Base-by-base conservation (phyloP, 2,113 vertebrate genomes). In the Vimba vimba region DNA sequence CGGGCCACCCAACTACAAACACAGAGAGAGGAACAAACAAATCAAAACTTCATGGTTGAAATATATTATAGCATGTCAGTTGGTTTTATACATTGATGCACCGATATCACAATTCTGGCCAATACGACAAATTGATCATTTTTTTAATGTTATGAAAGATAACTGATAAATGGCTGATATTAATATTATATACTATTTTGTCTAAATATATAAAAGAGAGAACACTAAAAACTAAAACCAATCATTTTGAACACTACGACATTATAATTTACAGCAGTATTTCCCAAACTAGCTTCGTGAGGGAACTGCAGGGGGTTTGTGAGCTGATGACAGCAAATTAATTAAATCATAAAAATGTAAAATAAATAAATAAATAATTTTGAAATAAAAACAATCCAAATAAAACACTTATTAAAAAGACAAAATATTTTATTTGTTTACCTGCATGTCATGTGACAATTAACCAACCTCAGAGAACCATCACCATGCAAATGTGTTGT, bases 1-100 rank as follows among this genome's bases (percentile, higher is more conserved):
- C 0, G 97, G 97, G 17, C 97, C 97, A 0, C 96, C 97, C 0
- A 98, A 90, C 97, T 98, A 19, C 21, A 85, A 19, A 84, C 25
- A 77, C n/a, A 25, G 66, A 60, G 21, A 68, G 39, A 78, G 15
- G 25, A 39, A 23, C 25, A 36, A 71, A 71, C 9, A 21, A 39
- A 71, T 71, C 8, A 71, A 69, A 69, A 15, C 11, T 50, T 11
- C 57, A 47, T 33, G 6, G 15, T 36, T 68, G 15, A 68, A 7
- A 68, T 8, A 4, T 33, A 33, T 27, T 68, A 30, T 7, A 33
- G 62, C 30, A 19, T 68, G 66, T 19, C 7, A 36, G 64, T 19
- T 68, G 64, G 13, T 68, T 68, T 66, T 33, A 66, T 66, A 66
- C 62, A 21, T n/a, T 47, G n/a, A n/a, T 68, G 45, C 33, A 64